Conservation (phyloP, 2,113 vertebrate species). For the Podarcis raffonei region DNA sequence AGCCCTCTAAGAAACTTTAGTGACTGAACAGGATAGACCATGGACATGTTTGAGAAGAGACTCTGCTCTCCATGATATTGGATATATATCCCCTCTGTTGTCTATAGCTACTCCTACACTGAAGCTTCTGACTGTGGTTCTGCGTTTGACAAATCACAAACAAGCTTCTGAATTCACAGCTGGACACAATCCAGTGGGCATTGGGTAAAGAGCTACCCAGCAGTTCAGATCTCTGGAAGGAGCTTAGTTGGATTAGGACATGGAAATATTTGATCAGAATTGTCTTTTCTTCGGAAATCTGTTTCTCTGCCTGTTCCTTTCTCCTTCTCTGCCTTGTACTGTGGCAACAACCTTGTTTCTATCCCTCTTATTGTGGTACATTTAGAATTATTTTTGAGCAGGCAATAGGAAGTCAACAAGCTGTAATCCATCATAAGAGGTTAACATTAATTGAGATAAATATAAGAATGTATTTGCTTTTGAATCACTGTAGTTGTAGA, state of each 20-base stretch:
- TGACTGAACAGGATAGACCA: neutral
- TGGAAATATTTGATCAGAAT: neutral
- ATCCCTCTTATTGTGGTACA: neutral
- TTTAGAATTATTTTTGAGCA: neutral
- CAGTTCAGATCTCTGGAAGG: neutral
- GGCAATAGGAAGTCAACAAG: neutral
- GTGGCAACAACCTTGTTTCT: neutral
- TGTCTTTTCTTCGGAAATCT: neutral
- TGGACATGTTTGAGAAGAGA: neutral
- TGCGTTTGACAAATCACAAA: neutral
- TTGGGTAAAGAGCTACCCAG: too few relatives aligned
- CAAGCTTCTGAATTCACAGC: neutral
- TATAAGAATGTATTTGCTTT: neutral
- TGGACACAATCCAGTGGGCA: neutral
- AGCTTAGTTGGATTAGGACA: neutral
- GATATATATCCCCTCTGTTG: neutral
- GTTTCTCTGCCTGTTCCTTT: neutral
- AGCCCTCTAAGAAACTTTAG: neutral
- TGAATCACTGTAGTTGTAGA: neutral
- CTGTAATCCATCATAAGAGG: neutral
- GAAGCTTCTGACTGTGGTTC: neutral
- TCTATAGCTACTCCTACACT: neutral
- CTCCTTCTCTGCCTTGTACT: neutral
- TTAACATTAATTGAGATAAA: neutral
- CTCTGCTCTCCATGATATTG: neutral